phyloP scores from a whole-genome alignment of 2,113 vertebrate species.

The Patagioenas fasciata region DNA sequence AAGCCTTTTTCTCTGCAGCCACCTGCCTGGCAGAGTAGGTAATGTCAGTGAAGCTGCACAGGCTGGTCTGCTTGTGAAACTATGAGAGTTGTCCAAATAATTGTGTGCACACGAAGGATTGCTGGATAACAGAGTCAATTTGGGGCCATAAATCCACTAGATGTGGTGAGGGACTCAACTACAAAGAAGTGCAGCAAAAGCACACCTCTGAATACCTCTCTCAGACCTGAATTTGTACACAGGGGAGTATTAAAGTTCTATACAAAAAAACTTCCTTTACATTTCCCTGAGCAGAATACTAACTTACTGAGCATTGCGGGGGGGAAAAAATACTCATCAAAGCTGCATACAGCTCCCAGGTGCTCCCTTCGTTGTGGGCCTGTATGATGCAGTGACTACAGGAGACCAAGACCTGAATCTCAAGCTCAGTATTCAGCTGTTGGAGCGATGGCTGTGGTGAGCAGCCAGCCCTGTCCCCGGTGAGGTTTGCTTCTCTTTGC shows the following conservation, averaged over 20 bases:
- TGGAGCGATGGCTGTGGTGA: not conserved
- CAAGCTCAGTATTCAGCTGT: not conserved
- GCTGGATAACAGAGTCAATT: not conserved
- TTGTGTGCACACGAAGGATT: not conserved
- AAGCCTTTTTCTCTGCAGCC: conserved; percentile 57
- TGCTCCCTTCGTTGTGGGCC: not conserved
- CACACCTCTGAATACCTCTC: not conserved
- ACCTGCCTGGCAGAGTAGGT: conserved; percentile 54
- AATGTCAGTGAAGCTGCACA: not conserved
- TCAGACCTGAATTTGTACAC: not conserved
- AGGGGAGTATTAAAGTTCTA: not conserved
- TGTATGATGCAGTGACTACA: not conserved
- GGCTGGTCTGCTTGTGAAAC: conserved; percentile 7
- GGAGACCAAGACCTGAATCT: not conserved
- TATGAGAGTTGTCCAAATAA: conserved; percentile 15
- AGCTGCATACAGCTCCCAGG: not conserved
- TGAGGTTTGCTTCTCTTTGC: not conserved
- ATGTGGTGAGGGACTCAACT: not conserved
- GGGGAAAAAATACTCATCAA: not conserved
- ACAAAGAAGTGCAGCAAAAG: not conserved
- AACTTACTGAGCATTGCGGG: not conserved
- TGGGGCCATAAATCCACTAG: conserved; percentile 5
- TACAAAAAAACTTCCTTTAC: not conserved
- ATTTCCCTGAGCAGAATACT: not conserved
- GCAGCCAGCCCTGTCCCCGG: not conserved